A percentile compares a stretch with the other conserved stretches of the same genome.
Evolutionary conservation across 2,113 vertebrate species (phyloP).

Genomic region (Proterorhinus semilunaris): DNA sequence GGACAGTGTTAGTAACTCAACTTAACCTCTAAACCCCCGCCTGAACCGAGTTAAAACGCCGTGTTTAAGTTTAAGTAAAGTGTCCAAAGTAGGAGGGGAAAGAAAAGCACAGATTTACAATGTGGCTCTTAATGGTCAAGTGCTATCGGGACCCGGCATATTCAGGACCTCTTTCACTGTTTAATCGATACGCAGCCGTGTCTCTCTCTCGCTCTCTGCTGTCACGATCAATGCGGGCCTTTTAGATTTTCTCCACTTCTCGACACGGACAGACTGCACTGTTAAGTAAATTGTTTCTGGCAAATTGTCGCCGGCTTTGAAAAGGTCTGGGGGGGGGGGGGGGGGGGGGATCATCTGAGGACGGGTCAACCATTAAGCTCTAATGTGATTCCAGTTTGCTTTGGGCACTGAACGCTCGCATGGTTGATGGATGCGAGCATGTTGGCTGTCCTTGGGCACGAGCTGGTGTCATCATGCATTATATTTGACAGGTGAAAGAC

Average conservation of each 20-base stretch:
- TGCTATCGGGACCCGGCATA: neutral
- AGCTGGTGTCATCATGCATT: neutral
- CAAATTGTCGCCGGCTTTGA: constrained; percentile 22
- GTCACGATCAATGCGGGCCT: constrained; percentile 6
- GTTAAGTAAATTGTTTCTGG: constrained; percentile 24
- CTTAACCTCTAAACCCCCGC: too few species aligned
- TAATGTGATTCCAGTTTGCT: constrained; percentile 27
- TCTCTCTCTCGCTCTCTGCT: neutral
- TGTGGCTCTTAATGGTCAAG: neutral
- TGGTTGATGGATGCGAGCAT: neutral
- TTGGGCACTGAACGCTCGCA: constrained; percentile 4
- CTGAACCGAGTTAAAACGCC: too few species aligned
- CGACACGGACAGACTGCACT: constrained; percentile 6
- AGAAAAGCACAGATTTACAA: neutral
- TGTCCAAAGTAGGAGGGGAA: too few species aligned
- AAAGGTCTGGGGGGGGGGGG: neutral
- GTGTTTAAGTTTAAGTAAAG: too few species aligned
- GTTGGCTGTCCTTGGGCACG: neutral
- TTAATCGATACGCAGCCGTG: neutral
- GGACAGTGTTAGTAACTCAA: too few species aligned
- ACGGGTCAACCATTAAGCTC: neutral
- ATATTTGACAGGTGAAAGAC: neutral
- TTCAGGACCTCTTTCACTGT: neutral
- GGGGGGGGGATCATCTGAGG: neutral
- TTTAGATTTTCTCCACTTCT: constrained; percentile 10